Evolutionary conservation across 23 tunicate species (phyloP).

Genomic region (Trididemnum nubilum): DNA sequence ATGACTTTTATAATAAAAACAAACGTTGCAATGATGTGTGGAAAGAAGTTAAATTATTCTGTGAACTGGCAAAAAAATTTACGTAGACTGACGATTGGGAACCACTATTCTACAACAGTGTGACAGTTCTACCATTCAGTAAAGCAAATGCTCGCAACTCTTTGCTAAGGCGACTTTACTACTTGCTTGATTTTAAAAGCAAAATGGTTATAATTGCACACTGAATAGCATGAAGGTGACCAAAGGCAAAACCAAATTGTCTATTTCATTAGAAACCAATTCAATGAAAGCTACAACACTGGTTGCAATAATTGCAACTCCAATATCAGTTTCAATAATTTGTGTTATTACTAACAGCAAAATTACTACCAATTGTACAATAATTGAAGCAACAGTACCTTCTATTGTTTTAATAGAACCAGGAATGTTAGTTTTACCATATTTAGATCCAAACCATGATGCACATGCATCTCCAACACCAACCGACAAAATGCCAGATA

Average conservation of each 20-base stretch:
- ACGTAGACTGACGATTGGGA: too few relatives aligned
- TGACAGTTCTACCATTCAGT: too few relatives aligned
- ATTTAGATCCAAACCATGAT: constrained; percentile 75
- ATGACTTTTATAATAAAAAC: too few relatives aligned
- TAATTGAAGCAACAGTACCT: constrained; percentile 67
- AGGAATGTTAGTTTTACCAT: constrained; percentile 56
- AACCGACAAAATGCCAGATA: constrained; percentile 84
- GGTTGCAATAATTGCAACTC: constrained; percentile 19
- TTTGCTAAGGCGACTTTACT: too few relatives aligned
- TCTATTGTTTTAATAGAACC: constrained; percentile 66
- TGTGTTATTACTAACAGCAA: not conserved
- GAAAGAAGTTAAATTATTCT: too few relatives aligned
- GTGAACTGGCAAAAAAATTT: too few relatives aligned
- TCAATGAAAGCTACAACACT: constrained; percentile 59
- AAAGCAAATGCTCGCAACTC: too few relatives aligned
- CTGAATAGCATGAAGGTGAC: too few relatives aligned
- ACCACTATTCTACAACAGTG: too few relatives aligned
- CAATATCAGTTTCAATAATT: not conserved
- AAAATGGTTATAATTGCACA: too few relatives aligned
- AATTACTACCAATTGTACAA: constrained; percentile 36
- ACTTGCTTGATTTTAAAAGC: too few relatives aligned
- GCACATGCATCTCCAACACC: constrained; percentile 95
- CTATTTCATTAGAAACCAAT: constrained; percentile 71
- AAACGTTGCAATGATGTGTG: too few relatives aligned
- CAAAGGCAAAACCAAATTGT: constrained; percentile 79